These are phyloP conservation scores for Polylopha cassiicola DNA, from an alignment of 2,888 invertebrate species.

Conservation along the genomic window DNA sequence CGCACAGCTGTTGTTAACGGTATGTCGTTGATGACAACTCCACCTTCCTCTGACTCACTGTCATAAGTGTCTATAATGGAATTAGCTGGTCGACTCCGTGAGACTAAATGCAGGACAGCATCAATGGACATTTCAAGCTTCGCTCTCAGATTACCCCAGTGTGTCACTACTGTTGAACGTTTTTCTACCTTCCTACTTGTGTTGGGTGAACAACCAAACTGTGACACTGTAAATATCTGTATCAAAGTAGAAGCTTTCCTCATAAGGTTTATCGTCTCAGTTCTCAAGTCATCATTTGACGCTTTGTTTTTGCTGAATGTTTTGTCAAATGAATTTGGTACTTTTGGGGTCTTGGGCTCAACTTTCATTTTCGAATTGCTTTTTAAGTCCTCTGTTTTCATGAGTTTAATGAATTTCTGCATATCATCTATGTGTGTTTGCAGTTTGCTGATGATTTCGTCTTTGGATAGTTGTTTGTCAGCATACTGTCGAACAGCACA, in stretches of 20 bases:
- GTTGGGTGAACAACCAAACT: slow-evolving; percentile 90
- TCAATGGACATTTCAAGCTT: slow-evolving; percentile 93
- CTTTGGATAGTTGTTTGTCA: slow-evolving; percentile 96
- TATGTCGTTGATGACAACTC: slow-evolving; percentile 80
- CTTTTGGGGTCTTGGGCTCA: slow-evolving; percentile 47
- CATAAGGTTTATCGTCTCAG: slow-evolving; percentile 85
- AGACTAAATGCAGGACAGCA: slow-evolving; percentile 79
- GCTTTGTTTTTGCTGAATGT: slow-evolving; percentile 52
- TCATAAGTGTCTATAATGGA: slow-evolving; percentile 75
- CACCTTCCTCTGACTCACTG: slow-evolving; percentile 79
- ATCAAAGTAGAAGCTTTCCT: slow-evolving; percentile 92
- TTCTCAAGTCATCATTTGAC: slow-evolving; percentile 63
- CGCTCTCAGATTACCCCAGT: slow-evolving; percentile 97
- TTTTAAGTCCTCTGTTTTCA: slow-evolving; percentile 86
- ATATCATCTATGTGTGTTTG: slow-evolving; percentile 98
- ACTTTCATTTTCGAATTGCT: slow-evolving; percentile 37
- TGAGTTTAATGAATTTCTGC: slow-evolving; percentile 96
- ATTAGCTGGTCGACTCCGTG: slow-evolving; percentile 66
- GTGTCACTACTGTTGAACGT: slow-evolving; percentile 90
- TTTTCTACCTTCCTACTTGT: slow-evolving; percentile 86
- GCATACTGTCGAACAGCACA: slow-evolving; percentile 93
- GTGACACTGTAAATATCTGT: slow-evolving; percentile 94
- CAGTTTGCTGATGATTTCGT: slow-evolving; percentile 95
- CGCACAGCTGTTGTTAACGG: slow-evolving; percentile 93
- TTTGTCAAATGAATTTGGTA: slow-evolving; percentile 57